Evolutionary conservation across 1,140 invertebrate genomes (phyloP), one percentile per base, ranked within the genome.

Genomic region (Drosophila varians): DNA sequence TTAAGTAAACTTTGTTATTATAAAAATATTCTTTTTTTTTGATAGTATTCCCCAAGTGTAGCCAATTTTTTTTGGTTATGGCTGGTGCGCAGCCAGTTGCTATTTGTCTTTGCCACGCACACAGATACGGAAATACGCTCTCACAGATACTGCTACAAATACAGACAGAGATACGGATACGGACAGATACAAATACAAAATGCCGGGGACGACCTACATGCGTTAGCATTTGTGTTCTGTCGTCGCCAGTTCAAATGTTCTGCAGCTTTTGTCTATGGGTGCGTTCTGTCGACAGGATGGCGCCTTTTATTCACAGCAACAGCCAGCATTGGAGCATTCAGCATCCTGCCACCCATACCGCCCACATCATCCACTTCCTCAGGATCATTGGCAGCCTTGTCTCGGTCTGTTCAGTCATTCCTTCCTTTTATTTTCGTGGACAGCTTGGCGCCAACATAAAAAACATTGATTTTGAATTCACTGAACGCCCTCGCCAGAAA

Each of bases 381-480:
- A 58, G 54, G 54, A 45, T 62, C 60, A 61, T 64, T 61, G 60
- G 60, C 42, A 47, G 51, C 38, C 60, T 70, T 55, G 23, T 42
- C 48, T 61, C 26, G 19, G 46, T 53, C 36, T 66, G 61, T 21
- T 66, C 47, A 53, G 60, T 45, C 38, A 38, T 45, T 49, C 65
- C 56, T 88, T 78, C 51, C 78, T 73, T 70, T 78, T 87, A 83
- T 88, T 83, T 88, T 87, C 56, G 69, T 53, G 83, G 82, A 87
- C 82, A 71, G 54, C 26, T 54, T 73, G 82, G 83, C 82, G 82
- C 82, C 82, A 88, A 77, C 71, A 87, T 88, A 88, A 77, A 87
- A 74, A 87, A 87, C 61, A 74, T 74, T 75, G 61, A 75, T 83
- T 87, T 68, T 65, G 40, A 82, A 78, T 88, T 71, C 74, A 31